phyloP scores from a whole-genome alignment of 1,140 invertebrate species.

The Neodiprion fabricii region DNA sequence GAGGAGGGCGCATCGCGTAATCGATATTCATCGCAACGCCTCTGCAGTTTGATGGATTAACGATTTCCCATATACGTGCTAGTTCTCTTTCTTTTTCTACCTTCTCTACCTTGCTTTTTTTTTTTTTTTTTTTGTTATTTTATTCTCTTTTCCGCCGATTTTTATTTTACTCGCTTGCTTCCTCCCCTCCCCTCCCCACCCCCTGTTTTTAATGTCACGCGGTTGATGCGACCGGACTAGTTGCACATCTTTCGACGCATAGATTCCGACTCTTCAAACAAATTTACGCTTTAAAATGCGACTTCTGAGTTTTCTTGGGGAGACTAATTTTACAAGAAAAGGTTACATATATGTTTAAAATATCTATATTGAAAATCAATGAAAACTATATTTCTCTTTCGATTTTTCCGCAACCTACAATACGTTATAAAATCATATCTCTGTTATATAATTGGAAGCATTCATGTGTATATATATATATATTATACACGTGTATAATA shows the following conservation, averaged over 20 bases:
- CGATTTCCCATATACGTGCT: neutral
- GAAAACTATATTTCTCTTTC: no score
- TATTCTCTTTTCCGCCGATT: neutral
- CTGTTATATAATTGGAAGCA: no score
- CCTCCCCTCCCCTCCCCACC: no score
- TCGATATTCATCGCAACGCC: neutral
- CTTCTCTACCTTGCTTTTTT: neutral
- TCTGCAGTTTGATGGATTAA: neutral
- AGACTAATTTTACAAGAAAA: neutral
- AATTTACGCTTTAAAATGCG: neutral
- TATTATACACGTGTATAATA: no score
- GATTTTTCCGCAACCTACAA: no score
- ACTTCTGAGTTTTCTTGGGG: neutral
- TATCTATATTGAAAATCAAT: no score
- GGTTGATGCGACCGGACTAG: neutral
- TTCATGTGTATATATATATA: no score
- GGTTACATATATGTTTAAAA: neutral
- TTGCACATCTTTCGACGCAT: neutral
- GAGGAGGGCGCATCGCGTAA: conserved; percentile 1
- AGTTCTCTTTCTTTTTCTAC: neutral
- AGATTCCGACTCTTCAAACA: neutral
- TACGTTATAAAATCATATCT: no score
- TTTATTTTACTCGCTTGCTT: neutral
- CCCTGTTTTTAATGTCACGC: neutral
- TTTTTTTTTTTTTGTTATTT: neutral